Evolutionary conservation across 1,140 invertebrate species (phyloP), one percentile per base, ranked within the genome.

Genomic region (Lordiphosa mommai): DNA sequence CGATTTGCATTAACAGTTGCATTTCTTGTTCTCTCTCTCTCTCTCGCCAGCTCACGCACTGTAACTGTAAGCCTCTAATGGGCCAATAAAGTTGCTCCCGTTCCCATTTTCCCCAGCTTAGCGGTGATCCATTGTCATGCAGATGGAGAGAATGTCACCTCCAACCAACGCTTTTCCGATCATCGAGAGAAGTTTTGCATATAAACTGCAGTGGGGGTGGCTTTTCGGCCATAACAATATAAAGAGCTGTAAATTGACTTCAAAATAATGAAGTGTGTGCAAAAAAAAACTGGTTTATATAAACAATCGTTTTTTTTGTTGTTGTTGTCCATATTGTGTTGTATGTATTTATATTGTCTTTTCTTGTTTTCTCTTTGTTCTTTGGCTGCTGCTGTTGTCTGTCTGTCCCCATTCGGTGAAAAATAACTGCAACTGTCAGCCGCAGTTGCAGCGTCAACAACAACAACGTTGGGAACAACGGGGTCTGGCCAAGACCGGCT

Each of bases 361-460:
- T 82, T 64, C 77, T 76, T 72, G 72, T 84, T 82, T 82, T 82
- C 77, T 82, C 77, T 84, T 82, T 82, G 77, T 82, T 84, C 77
- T 82, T 72, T 60, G 38, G 30, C 37, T 61, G 59, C 29, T 53
- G 40, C 4, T 16, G 30, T 20, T 14, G 59, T 38, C 46, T 57
- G 65, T 74, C 73, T 82, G 76, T 72, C 56, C 77, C 72, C 79
- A 84, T 84, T 82, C 46, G 72, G 72, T 64, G 72, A 69, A 82
- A 82, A 82, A 77, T 82, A 82, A 82, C 77, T 82, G 77, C 77
- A 85, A 77, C 71, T 84, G 77, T 76, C 66, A 76, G 77, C 72
- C 68, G 58, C 71, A 40, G 68, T 58, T 53, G 43, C 50, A 33
- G 29, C 29, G 46, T 16, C 37, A 56, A 61, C 52, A 41, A 30